Conservation (phyloP, 1,140 invertebrate genomes). For the Andricus grossulariae region DNA sequence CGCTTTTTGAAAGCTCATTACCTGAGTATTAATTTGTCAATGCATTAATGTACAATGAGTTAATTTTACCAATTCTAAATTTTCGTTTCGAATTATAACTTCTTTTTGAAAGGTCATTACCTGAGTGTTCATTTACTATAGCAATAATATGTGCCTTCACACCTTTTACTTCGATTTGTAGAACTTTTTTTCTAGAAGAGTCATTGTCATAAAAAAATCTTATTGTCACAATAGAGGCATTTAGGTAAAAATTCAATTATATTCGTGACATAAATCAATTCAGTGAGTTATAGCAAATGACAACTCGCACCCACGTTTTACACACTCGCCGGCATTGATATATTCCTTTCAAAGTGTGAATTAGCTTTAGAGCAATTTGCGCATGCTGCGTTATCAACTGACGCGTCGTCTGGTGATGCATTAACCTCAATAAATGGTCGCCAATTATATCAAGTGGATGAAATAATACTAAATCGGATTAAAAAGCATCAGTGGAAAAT, state of each 20-base stretch:
- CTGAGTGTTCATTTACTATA: too few relatives aligned
- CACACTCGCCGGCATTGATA: background rate
- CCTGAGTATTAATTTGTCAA: too few relatives aligned
- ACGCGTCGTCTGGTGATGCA: background rate
- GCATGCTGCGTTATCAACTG: background rate
- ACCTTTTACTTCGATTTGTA: too few relatives aligned
- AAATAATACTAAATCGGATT: background rate
- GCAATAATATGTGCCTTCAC: too few relatives aligned
- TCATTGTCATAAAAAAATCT: too few relatives aligned
- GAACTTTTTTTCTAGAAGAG: too few relatives aligned
- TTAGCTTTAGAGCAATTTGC: slow-evolving; percentile 14
- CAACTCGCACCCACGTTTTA: background rate
- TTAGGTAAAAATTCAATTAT: background rate
- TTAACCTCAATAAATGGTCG: slow-evolving; percentile 1
- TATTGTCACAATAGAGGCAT: too few relatives aligned
- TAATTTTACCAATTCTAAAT: too few relatives aligned
- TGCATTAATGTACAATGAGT: too few relatives aligned
- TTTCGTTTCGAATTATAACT: too few relatives aligned
- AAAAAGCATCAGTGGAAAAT: background rate
- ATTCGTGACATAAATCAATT: background rate
- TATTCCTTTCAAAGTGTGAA: background rate
- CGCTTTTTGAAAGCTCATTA: too few relatives aligned
- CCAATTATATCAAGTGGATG: background rate
- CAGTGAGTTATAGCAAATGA: background rate
- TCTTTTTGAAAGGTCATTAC: too few relatives aligned